Percentiles rank a stretch among this genome's conserved stretches.
Evolutionary conservation across 2,113 vertebrate species (phyloP).

Genomic region (Scomber colias): DNA sequence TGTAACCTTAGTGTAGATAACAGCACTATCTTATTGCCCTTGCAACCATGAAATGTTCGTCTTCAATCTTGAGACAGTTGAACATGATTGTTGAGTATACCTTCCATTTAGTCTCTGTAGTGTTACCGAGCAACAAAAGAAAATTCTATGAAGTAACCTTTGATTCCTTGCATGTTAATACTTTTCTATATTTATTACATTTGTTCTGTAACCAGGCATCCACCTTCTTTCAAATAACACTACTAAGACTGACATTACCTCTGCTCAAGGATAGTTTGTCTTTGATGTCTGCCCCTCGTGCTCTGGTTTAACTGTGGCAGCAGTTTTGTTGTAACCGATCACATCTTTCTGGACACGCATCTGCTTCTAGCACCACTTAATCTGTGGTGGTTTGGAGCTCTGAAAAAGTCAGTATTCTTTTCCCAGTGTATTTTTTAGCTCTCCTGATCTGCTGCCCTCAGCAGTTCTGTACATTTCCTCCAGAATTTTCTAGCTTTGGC

Average conservation of each 20-base stretch:
- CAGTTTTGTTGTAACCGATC: slow-evolving; percentile 26
- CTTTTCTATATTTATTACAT: not conserved
- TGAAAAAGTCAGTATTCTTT: slow-evolving; percentile 24
- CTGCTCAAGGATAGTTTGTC: slow-evolving; percentile 26
- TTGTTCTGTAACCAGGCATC: not conserved
- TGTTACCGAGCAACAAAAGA: not conserved
- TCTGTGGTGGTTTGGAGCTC: slow-evolving; percentile 31
- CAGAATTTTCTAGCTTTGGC: not conserved
- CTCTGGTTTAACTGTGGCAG: slow-evolving; percentile 31
- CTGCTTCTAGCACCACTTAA: slow-evolving; percentile 20
- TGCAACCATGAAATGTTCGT: no score
- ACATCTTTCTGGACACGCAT: slow-evolving; percentile 50
- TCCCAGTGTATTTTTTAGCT: slow-evolving; percentile 1
- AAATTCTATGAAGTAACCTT: not conserved
- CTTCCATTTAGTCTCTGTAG: not conserved
- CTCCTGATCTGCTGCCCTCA: slow-evolving; percentile 7
- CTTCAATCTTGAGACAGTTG: no score
- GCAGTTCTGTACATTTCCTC: not conserved
- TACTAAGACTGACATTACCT: slow-evolving; percentile 34
- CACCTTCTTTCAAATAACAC: slow-evolving; percentile 13
- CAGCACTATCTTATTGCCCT: no score
- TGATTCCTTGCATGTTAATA: not conserved
- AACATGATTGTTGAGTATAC: no score
- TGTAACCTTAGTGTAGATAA: no score
- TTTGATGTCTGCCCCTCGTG: slow-evolving; percentile 5